Conservation (phyloP, 2,113 vertebrate species). For the Rhinichthys klamathensis region DNA sequence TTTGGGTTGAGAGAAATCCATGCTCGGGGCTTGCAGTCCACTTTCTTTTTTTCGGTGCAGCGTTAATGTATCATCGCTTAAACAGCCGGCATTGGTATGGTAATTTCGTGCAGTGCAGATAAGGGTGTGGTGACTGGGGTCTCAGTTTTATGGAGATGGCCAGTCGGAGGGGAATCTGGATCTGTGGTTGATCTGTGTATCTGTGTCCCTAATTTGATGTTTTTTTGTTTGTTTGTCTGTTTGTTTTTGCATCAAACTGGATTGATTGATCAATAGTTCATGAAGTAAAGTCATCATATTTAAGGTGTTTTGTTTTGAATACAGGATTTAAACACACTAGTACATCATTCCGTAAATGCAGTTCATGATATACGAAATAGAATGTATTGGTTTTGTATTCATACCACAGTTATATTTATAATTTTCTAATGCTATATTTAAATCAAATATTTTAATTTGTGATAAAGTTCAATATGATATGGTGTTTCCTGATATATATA, state of each 20-base stretch:
- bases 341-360: neutral
- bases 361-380: neutral
- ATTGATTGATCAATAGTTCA: neutral
- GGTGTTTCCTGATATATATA: no score
- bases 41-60: slow-evolving; percentile 62
- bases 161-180: neutral
- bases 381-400: neutral
- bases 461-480: neutral
- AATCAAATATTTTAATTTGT: neutral
- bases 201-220: slow-evolving; percentile 8
- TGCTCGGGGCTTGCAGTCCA: slow-evolving; percentile 63
- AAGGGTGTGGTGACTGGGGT: slow-evolving; percentile 72
- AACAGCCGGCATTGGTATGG: slow-evolving; percentile 85
- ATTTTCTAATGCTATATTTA: neutral
- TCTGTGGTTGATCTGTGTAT: slow-evolving; percentile 1
- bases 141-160: slow-evolving; percentile 72
- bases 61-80: slow-evolving; percentile 54
- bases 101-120: slow-evolving; percentile 90
- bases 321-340: slow-evolving; percentile 17
- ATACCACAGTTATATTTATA: neutral
- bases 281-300: slow-evolving; percentile 15
- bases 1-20: slow-evolving; percentile 85
- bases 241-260: neutral
- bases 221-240: neutral
- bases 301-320: neutral